phyloP scores from a whole-genome alignment of 2,888 invertebrate species.

The Ormyrus pomaceus region DNA sequence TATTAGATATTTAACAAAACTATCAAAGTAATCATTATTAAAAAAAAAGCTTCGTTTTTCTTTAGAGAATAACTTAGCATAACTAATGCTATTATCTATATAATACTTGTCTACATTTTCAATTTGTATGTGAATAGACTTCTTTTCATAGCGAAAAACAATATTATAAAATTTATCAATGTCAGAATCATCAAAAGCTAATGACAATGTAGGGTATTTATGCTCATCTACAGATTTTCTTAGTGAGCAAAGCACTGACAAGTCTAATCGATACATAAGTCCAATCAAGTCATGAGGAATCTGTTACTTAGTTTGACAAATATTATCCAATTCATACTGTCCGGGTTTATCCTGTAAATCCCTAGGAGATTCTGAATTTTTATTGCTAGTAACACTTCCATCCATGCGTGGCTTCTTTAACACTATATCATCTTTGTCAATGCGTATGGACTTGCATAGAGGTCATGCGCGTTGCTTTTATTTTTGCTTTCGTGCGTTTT shows the following conservation, averaged over 20 bases:
- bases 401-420: background rate
- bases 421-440: constrained; percentile 49
- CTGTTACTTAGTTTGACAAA: background rate
- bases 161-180: constrained; percentile 55
- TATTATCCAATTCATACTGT: constrained; percentile 4
- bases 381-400: too few relatives aligned
- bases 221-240: constrained; percentile 60
- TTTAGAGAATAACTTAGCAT: constrained; percentile 60
- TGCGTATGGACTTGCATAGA: too few relatives aligned
- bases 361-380: background rate
- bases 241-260: constrained; percentile 62
- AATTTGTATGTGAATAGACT: constrained; percentile 62
- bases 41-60: constrained; percentile 59
- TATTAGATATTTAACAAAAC: constrained; percentile 61
- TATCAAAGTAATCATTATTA: constrained; percentile 61
- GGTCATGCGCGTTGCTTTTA: too few relatives aligned
- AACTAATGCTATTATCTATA: constrained; percentile 60
- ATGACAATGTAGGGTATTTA: constrained; percentile 63
- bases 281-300: constrained; percentile 62
- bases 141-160: constrained; percentile 60
- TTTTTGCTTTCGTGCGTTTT: too few relatives aligned
- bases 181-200: constrained; percentile 62
- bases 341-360: background rate
- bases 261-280: constrained; percentile 63
- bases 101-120: constrained; percentile 62